Evolutionary conservation across 2,113 vertebrate species (phyloP), one percentile per base, ranked within the genome.

Genomic region (Datnioides undecimradiatus): DNA sequence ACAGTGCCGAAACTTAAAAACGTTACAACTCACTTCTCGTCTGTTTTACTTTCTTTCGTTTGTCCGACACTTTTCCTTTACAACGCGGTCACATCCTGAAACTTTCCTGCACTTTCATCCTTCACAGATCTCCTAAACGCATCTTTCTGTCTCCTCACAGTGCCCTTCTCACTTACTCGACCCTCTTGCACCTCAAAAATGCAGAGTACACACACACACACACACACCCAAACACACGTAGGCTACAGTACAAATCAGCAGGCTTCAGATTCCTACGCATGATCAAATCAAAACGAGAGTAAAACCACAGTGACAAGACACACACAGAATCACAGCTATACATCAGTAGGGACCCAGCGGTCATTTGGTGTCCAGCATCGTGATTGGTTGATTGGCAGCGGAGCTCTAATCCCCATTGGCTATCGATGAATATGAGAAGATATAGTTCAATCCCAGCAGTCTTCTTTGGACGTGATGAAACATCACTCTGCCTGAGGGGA

Each of bases 321-420:
- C 82, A 83, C 83, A 90, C 80, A 89, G 80, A 92, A 89, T 89
- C 85, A 90, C 87, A 88, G 84, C 82, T 83, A 85, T 82, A 82
- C 85, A 90, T 90, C 89, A 91, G 89, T 88, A 88, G 88, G 63
- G 82, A 82, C 79, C 82, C 51, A 11, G 60, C 14, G 75, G 82
- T 54, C 75, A 9, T 91, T 91, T 89, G 86, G 87, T 91, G 89
- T 93, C 93, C 91, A 91, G 91, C 91, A 91, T 93, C 25, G 40
- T 83, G 90, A 93, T 91, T 87, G 83, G 83, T 88, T 91, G 87
- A 88, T 78, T 84, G 79, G 76, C 76, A 68, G 69, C 69, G 67
- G 69, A 65, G 80, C 77, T 77, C 62, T 43, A 76, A 71, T 66
- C 60, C 52, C 73, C 75, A 36, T 4, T 65, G 73, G 65, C 58